Evolutionary conservation across 2,888 invertebrate genomes (phyloP), one percentile per base, ranked within the genome.

Genomic region (Gasteruption jaculator): DNA sequence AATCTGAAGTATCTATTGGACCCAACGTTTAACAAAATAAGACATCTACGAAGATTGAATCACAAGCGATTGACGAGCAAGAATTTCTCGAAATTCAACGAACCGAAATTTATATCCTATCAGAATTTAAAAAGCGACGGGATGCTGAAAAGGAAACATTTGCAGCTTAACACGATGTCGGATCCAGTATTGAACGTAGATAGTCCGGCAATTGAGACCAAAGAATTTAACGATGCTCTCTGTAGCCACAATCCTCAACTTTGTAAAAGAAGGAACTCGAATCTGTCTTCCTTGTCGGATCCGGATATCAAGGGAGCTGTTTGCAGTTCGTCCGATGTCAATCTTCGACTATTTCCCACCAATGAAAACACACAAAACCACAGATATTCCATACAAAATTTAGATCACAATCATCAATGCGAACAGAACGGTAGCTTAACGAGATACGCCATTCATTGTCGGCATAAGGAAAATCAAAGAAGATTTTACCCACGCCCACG

Each of bases 11-110:
- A 68, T 21, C 45, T 67, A 1, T 38, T 69, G 1, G 68, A 68
- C 34, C 68, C 68, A 3, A 65, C 66, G 0, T 67, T 68, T 45
- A 65, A 58, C 41, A 69, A 63, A 44, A 65, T 69, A 7, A 57
- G 68, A 3, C 60, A 69, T 24, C 41, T 69, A 2, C 50, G 64
- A 5, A 50, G 56, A 7, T 43, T 68, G 14, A 68, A 66, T 41
- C 60, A 60, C 29, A 67, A 63, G 15, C 47, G 54, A 15, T 38
- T 56, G 3, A 43, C 43, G 1, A 48, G 48, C 15, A 61, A 59
- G 19, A 58, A 54, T 27, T 49, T 56, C 12, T 37, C 53, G 1
- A 56, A 54, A 8, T 50, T 54, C 16, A 50, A 58, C 21, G 61
- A 67, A 18, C 56, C 63, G 0, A 60, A 57, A 38, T 69, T 66